These are phyloP conservation scores for Dromiciops gliroides DNA, from an alignment of 2,113 vertebrate genomes.

Conservation along the genomic window DNA sequence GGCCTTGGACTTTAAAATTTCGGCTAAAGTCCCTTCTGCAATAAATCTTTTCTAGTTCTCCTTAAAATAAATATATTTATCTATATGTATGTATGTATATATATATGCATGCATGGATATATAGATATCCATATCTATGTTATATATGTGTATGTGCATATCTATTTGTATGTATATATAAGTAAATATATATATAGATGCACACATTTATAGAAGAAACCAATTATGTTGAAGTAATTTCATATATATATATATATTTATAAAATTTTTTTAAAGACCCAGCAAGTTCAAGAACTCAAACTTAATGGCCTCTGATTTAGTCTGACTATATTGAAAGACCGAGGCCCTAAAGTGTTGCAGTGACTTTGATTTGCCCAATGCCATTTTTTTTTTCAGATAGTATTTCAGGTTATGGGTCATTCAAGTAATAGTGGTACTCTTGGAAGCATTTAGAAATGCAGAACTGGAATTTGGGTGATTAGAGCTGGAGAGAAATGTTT, in stretches of 20 bases:
- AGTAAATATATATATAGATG: too few relatives aligned
- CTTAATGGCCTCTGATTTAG: not conserved
- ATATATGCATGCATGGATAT: too few relatives aligned
- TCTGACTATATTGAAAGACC: not conserved
- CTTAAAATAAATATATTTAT: not conserved
- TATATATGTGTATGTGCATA: too few relatives aligned
- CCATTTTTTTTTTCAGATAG: not conserved
- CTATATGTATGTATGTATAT: not conserved
- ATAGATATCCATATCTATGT: too few relatives aligned
- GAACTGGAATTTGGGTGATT: not conserved
- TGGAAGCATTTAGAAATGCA: not conserved
- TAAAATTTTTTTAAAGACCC: not conserved
- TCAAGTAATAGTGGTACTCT: not conserved
- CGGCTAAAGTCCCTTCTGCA: not conserved
- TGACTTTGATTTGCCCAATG: not conserved
- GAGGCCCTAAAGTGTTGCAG: not conserved
- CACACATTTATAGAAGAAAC: not conserved
- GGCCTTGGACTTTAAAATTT: not conserved
- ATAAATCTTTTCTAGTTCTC: not conserved
- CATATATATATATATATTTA: not conserved
- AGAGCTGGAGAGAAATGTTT: not conserved
- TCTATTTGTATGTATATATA: too few relatives aligned
- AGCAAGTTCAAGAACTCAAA: not conserved
- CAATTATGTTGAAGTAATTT: not conserved
- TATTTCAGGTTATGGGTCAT: not conserved